A percentile compares a stretch with the other conserved stretches of the same genome.
phyloP scores from a whole-genome alignment of 2,888 invertebrate genomes.

The Endomychus coccineus region DNA sequence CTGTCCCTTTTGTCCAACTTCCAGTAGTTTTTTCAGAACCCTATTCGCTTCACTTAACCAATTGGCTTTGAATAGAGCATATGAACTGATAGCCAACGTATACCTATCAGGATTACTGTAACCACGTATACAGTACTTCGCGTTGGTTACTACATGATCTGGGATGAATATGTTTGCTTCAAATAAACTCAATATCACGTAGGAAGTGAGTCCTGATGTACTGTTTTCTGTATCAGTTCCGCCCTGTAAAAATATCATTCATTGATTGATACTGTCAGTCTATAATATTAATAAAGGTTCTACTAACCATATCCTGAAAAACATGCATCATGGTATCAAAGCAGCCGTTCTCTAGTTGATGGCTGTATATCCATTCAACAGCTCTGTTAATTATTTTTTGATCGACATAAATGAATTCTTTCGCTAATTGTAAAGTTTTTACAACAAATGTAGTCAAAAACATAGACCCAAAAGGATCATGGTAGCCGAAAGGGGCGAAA shows the following conservation, averaged over 20 bases:
- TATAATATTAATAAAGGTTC: too few relatives aligned
- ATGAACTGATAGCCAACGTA: conserved; percentile 47
- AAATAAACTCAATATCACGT: conserved; percentile 58
- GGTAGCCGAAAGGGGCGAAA: conserved; percentile 72
- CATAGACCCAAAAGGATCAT: conserved; percentile 58
- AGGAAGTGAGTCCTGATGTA: conserved; percentile 60
- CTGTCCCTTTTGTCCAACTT: conserved; percentile 41
- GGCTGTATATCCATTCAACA: conserved; percentile 54
- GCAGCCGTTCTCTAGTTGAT: conserved; percentile 71
- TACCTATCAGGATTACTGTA: conserved; percentile 45
- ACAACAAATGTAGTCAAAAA: conserved; percentile 75
- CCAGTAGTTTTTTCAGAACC: conserved; percentile 41
- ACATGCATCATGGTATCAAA: conserved; percentile 61
- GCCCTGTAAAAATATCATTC: conserved; percentile 40
- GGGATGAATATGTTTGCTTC: conserved; percentile 50
- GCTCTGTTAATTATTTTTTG: conserved; percentile 46
- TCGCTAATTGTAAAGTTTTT: conserved; percentile 59
- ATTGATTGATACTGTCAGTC: too few relatives aligned
- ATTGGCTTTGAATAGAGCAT: conserved; percentile 46
- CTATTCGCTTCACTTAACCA: conserved; percentile 42
- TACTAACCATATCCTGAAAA: conserved; percentile 52
- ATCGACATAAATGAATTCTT: conserved; percentile 48
- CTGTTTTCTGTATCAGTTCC: conserved; percentile 49
- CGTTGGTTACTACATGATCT: conserved; percentile 48
- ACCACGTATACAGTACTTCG: conserved; percentile 51